Evolutionary conservation across 1,140 invertebrate genomes (phyloP).

Genomic region (Amyelois transitella): DNA sequence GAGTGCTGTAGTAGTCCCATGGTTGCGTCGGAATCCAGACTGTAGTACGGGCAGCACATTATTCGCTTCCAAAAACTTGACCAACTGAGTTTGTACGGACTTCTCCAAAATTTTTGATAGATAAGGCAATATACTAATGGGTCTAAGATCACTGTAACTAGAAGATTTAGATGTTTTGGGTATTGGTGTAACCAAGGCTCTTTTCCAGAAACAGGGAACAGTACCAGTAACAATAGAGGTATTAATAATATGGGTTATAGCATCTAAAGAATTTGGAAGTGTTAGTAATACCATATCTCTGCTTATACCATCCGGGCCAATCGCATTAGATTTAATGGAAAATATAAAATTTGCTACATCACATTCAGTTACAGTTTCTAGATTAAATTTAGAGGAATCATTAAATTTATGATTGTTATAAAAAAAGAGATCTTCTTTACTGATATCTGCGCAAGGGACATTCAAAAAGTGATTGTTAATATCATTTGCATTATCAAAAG

Average conservation of each 20-base stretch:
- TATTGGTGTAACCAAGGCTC: neutral
- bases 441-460: neutral
- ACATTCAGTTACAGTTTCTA: neutral
- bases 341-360: neutral
- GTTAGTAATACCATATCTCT: constrained; percentile 2
- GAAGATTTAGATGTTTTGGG: neutral
- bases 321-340: neutral
- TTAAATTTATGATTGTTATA: neutral
- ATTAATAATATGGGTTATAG: neutral
- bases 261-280: neutral
- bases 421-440: neutral
- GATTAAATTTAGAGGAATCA: neutral
- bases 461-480: constrained; percentile 1
- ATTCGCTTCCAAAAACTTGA: neutral
- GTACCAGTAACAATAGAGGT: neutral
- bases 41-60: neutral
- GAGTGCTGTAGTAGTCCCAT: neutral
- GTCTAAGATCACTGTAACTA: neutral
- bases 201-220: neutral
- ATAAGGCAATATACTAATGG: neutral
- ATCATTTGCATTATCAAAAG: neutral
- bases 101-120: neutral
- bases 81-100: neutral
- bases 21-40: neutral
- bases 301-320: neutral